Percentiles rank a stretch among this genome's conserved stretches.
These are phyloP conservation scores for Montipora cactus DNA, from an alignment of 64 coral and sea anemone genomes.

Conservation along the genomic window DNA sequence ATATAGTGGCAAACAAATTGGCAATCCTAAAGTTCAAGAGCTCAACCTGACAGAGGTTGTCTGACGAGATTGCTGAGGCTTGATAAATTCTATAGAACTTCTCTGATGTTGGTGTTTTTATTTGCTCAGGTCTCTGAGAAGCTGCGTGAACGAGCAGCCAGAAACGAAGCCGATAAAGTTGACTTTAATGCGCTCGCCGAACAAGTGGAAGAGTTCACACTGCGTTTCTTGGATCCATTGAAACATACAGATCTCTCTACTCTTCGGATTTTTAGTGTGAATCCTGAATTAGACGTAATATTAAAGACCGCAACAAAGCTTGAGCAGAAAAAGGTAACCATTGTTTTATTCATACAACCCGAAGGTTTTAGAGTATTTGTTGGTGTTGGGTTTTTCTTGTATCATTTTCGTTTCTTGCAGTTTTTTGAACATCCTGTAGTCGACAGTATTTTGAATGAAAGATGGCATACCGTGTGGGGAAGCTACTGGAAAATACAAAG, in stretches of 20 bases:
- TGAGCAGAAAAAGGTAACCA: not conserved
- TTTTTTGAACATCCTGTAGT: not conserved
- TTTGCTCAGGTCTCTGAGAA: not conserved
- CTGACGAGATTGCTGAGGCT: too few relatives aligned
- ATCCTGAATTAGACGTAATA: not conserved
- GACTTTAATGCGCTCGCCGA: not conserved
- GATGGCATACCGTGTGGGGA: not conserved
- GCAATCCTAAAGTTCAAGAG: too few relatives aligned
- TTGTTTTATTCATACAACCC: not conserved
- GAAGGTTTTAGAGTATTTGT: not conserved
- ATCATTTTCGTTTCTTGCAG: not conserved
- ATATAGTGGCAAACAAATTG: too few relatives aligned
- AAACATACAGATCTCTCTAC: not conserved
- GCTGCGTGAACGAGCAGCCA: not conserved
- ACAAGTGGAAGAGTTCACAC: not conserved
- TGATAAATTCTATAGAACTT: too few relatives aligned
- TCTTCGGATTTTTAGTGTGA: not conserved
- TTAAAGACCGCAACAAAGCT: not conserved
- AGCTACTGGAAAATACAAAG: not conserved
- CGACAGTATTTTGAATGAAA: not conserved
- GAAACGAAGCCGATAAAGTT: not conserved
- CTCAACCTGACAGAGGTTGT: too few relatives aligned
- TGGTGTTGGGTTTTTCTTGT: not conserved
- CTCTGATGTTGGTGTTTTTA: not conserved
- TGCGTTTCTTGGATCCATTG: not conserved